Base-by-base conservation (phyloP, 2,888 invertebrate genomes). In the Apodemia hepburni region DNA sequence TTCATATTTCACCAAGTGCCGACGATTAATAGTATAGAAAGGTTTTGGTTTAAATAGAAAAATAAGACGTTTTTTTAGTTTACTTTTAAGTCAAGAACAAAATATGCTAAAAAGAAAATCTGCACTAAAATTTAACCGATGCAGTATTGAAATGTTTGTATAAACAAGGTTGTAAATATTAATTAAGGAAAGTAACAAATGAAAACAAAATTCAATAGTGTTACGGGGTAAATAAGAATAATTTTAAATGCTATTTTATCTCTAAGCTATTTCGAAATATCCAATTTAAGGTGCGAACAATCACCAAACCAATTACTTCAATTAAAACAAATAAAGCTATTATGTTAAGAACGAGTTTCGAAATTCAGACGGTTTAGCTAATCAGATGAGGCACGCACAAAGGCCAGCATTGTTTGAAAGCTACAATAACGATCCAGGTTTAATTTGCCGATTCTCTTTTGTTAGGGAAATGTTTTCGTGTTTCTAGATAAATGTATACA, bases 311-410 rank as follows among this genome's bases (percentile, higher is more conserved):
- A 64, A 69, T 68, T 64, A 63, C 64, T 64, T 67, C 65, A 61
- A 60, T 65, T 68, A 38, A 63, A 65, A 61, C 64, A 62, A 65
- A 65, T 59, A 65, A 60, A 61, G 62, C 35, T 58, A 65, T 67
- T 68, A 61, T 65, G 62, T 68, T 67, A 60, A 58, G 58, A 64
- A 63, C 62, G 63, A 69, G 59, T 68, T 72, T 73, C 73, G 68
- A 70, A 75, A 72, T 70, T 73, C 67, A 70, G 71, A 70, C 69
- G 64, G 69, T 61, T 61, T 60, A 63, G 71, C 68, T 73, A 72
- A 72, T 72, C 65, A 70, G 69, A 66, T 66, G 66, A 58, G 65
- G 54, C 68, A 64, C 63, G 68, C 68, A 71, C 71, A 72, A 71
- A 69, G 70, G 66, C 64, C 66, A 69, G 62, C 66, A 67, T 68